A percentile compares a stretch with the other conserved stretches of the same genome.
phyloP scores from a whole-genome alignment of 2,113 vertebrate genomes.

The Corvus cornix region DNA sequence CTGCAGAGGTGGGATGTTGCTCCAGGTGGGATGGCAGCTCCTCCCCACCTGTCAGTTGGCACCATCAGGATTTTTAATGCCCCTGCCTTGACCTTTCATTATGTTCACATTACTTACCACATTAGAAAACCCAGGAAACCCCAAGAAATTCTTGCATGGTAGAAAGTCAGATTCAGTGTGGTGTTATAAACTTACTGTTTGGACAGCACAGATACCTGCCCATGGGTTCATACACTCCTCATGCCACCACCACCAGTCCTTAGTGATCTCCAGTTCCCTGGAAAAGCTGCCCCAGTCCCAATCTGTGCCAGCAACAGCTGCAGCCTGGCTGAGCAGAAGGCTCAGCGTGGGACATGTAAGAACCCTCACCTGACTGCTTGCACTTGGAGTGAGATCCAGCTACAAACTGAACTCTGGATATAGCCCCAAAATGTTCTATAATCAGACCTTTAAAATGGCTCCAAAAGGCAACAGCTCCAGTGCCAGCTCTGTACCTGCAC shows the following conservation, averaged over 20 bases:
- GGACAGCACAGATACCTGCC: not conserved
- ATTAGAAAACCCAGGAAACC: not conserved
- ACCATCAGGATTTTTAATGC: not conserved
- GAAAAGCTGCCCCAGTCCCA: not conserved
- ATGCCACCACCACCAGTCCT: not conserved
- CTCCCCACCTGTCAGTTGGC: not conserved
- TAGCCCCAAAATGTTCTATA: not conserved
- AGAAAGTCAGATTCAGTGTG: not conserved
- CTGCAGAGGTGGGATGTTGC: not conserved
- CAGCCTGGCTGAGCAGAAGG: not conserved
- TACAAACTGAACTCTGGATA: not conserved
- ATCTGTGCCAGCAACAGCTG: not conserved
- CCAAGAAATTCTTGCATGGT: not conserved
- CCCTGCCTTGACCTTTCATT: not conserved
- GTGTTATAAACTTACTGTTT: not conserved
- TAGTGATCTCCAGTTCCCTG: not conserved
- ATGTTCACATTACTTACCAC: not conserved
- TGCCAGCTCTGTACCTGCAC: not conserved
- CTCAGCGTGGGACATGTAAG: not conserved
- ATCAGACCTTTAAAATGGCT: not conserved
- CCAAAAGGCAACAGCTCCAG: too few relatives aligned
- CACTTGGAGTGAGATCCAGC: not conserved
- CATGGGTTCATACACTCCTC: not conserved
- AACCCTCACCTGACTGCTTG: not conserved
- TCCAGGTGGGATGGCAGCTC: not conserved